These are phyloP conservation scores for Cheilosia scutellata DNA, from an alignment of 2,888 invertebrate species.

Conservation along the genomic window DNA sequence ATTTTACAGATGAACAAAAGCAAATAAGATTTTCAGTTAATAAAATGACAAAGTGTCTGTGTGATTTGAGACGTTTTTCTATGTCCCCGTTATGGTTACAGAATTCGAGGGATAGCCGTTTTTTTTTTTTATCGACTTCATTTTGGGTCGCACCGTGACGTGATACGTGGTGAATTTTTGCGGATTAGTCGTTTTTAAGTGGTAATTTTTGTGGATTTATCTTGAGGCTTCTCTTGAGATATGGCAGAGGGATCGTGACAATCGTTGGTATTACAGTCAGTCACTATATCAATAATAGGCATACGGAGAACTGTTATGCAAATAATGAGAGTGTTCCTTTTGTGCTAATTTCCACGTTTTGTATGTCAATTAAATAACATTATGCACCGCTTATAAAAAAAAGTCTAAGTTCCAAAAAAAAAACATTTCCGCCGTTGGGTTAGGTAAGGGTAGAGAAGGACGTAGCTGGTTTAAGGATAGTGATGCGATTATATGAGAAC, in stretches of 20 bases:
- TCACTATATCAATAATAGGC: background rate
- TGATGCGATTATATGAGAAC: too few species aligned
- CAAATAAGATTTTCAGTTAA: slow-evolving; percentile 84
- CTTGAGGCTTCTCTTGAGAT: background rate
- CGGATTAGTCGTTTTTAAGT: slow-evolving; percentile 71
- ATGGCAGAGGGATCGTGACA: background rate
- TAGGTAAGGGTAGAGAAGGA: too few species aligned
- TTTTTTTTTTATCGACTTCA: slow-evolving; percentile 11
- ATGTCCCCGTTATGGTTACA: background rate
- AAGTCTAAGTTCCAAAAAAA: too few species aligned
- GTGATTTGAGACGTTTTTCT: slow-evolving; percentile 50
- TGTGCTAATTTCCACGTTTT: too few species aligned
- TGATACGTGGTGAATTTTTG: slow-evolving; percentile 59
- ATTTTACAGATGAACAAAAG: slow-evolving; percentile 80
- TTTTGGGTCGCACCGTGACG: slow-evolving; percentile 4
- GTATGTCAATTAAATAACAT: too few species aligned
- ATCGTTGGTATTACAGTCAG: background rate
- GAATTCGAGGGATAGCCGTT: background rate
- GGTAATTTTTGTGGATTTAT: slow-evolving; percentile 70
- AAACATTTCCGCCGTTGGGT: too few species aligned
- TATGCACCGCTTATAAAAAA: too few species aligned
- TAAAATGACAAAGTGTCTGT: slow-evolving; percentile 79
- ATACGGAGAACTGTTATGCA: background rate
- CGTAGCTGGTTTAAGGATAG: too few species aligned
- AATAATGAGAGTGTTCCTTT: too few species aligned